Evolutionary conservation across 2,888 invertebrate species (phyloP), one percentile per base, ranked within the genome.

Genomic region (Heteromyza rotundicornis): DNA sequence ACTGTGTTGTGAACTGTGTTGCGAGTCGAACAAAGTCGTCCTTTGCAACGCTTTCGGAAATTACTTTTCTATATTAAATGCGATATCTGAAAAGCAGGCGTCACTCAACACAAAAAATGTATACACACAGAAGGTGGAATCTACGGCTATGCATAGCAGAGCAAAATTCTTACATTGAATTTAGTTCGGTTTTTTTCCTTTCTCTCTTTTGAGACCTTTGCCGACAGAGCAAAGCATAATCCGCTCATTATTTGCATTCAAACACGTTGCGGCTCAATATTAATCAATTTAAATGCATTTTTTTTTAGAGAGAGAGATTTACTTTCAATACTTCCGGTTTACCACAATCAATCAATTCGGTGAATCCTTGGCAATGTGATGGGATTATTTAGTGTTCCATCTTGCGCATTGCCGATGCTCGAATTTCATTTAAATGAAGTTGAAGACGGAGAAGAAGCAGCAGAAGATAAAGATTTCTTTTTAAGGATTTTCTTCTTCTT

Each of bases 31-130:
- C 47, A 47, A 40, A 40, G 40, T 17, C 19, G 47, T 47, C 14
- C n/a, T 47, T 17, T 47, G 20, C 19, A n/a, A 10, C 24, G 2
- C 10, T 52, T 52, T 49, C 62, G 62, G 57, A 62, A 62, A 62
- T 62, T 62, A 54, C 57, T 54, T 62, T 62, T 47, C 57, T 62
- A 57, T 62, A 62, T 62, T 62, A 62, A 54, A 57, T 62, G 62
- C 49, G 57, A 54, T 53, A 52, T 40, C 49, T 54, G 27, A 5
- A 14, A 24, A 36, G 23, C 16, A 40, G 27, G 16, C 52, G 58
- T 58, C 58, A 52, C 23, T 52, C 49, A 32, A 2, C 14, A 19
- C 24, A 14, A 52, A 40, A n/a, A n/a, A n/a, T n/a, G n/a, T n/a
- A n/a, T n/a, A n/a, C n/a, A n/a, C n/a, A n/a, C n/a, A n/a, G n/a